A percentile compares a stretch with the other conserved stretches of the same genome.
Conservation (phyloP, 1,140 invertebrate genomes). For the Bradysia coprophila region DNA sequence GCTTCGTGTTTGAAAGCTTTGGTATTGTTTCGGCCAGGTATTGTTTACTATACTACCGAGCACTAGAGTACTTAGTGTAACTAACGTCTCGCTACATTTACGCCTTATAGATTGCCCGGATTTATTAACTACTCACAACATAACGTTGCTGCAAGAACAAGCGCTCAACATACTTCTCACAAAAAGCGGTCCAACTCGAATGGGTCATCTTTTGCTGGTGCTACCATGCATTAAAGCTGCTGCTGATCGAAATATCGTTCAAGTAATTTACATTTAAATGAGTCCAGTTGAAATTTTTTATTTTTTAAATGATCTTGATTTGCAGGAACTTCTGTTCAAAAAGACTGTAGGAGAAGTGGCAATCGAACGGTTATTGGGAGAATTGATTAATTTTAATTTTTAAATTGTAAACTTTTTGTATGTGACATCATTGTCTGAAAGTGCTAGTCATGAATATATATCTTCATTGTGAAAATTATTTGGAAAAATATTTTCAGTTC, state of each 20-base stretch:
- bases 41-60: no score
- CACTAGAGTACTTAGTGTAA: no score
- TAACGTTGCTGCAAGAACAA: slow-evolving; percentile 58
- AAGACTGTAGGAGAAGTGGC: slow-evolving; percentile 48
- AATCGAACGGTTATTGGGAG: slow-evolving; percentile 43
- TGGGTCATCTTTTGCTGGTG: slow-evolving; percentile 49
- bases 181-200: slow-evolving; percentile 38
- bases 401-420: no score
- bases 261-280: slow-evolving; percentile 4
- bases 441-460: no score
- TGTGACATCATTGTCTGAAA: no score
- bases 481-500: no score
- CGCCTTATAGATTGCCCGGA: slow-evolving; percentile 37
- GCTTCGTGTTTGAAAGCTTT: slow-evolving; percentile 68
- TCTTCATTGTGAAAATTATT: no score
- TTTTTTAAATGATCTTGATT: slow-evolving; percentile 1
- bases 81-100: no score
- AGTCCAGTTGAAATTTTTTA: not conserved
- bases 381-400: no score
- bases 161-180: slow-evolving; percentile 55
- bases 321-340: slow-evolving; percentile 45
- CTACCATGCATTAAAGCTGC: slow-evolving; percentile 38
- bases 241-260: slow-evolving; percentile 27
- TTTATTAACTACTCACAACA: slow-evolving; percentile 35
- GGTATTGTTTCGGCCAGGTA: slow-evolving; percentile 65